Evolutionary conservation across 2,888 invertebrate species (phyloP).

Genomic region (Ormyrus labotus): DNA sequence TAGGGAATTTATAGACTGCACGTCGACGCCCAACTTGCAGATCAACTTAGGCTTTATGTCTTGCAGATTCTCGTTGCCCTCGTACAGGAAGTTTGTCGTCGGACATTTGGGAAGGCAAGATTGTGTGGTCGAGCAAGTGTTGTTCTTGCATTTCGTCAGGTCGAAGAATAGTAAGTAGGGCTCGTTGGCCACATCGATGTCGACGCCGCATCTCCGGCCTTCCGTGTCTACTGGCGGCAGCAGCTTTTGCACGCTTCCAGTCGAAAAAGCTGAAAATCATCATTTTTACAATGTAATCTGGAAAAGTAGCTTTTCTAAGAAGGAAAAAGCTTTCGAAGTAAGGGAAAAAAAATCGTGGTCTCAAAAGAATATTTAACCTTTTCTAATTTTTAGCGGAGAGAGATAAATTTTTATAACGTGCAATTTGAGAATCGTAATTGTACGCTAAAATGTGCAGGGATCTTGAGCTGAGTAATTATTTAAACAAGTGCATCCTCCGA

Average conservation of each 20-base stretch:
- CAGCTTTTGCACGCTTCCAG: conserved; percentile 86
- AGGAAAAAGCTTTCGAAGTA: neutral
- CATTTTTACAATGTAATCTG: too few relatives aligned
- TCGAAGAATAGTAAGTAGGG: conserved; percentile 90
- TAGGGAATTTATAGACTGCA: conserved; percentile 68
- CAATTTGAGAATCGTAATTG: neutral
- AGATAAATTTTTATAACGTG: neutral
- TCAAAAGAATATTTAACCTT: neutral
- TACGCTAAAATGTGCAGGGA: too few relatives aligned
- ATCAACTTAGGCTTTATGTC: conserved; percentile 76
- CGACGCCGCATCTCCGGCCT: conserved; percentile 88
- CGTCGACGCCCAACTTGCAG: conserved; percentile 79
- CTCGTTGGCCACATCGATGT: conserved; percentile 81
- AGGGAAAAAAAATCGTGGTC: neutral
- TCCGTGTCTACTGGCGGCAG: conserved; percentile 88
- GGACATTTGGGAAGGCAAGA: conserved; percentile 87
- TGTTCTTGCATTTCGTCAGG: conserved; percentile 75
- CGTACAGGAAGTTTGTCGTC: conserved; percentile 74
- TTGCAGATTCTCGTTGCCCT: conserved; percentile 57
- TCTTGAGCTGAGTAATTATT: too few relatives aligned
- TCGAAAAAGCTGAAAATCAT: conserved; percentile 78
- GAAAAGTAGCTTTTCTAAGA: neutral
- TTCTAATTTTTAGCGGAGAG: too few relatives aligned
- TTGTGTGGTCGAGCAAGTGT: conserved; percentile 84
- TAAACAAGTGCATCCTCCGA: too few relatives aligned